Evolutionary conservation across 2,113 vertebrate species (phyloP).

Genomic region (Verasper variegatus): DNA sequence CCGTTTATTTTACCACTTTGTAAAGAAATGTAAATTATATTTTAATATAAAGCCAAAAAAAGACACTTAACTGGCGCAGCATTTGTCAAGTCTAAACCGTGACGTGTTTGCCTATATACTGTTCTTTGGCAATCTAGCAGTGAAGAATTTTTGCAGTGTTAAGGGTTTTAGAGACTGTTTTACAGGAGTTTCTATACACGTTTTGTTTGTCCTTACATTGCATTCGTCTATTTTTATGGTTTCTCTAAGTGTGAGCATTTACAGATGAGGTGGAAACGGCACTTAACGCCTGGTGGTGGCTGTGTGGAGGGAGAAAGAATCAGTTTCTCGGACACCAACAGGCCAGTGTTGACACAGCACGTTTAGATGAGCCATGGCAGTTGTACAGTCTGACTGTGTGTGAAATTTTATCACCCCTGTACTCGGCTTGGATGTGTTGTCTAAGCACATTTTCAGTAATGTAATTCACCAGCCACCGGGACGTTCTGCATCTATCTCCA

Average conservation of each 20-base stretch:
- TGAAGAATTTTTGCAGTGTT: conserved; percentile 82
- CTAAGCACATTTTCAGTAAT: conserved; percentile 71
- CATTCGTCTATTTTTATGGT: conserved; percentile 55
- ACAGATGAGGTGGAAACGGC: conserved; percentile 28
- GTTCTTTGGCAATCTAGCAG: conserved; percentile 83
- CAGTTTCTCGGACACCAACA: conserved; percentile 34
- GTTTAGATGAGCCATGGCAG: conserved; percentile 64
- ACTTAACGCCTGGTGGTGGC: conserved; percentile 1
- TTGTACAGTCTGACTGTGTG: conserved; percentile 70
- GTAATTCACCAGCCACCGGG: conserved; percentile 70
- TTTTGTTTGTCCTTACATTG: conserved; percentile 71
- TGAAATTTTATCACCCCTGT: conserved; percentile 50
- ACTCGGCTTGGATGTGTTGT: conserved; percentile 68
- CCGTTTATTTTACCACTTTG: conserved; percentile 81
- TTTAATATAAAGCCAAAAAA: conserved; percentile 86
- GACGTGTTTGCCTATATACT: conserved; percentile 86
- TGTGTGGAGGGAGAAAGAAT: conserved; percentile 34
- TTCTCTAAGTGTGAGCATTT: conserved; percentile 72
- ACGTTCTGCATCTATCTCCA: conserved; percentile 63
- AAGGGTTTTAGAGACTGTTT: conserved; percentile 78
- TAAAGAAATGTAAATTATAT: conserved; percentile 88
- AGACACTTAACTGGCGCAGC: conserved; percentile 79
- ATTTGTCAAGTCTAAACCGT: conserved; percentile 86
- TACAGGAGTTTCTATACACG: conserved; percentile 67
- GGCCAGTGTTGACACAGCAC: conserved; percentile 50